Conservation (phyloP, 1,140 invertebrate genomes). For the Drosophila teissieri region DNA sequence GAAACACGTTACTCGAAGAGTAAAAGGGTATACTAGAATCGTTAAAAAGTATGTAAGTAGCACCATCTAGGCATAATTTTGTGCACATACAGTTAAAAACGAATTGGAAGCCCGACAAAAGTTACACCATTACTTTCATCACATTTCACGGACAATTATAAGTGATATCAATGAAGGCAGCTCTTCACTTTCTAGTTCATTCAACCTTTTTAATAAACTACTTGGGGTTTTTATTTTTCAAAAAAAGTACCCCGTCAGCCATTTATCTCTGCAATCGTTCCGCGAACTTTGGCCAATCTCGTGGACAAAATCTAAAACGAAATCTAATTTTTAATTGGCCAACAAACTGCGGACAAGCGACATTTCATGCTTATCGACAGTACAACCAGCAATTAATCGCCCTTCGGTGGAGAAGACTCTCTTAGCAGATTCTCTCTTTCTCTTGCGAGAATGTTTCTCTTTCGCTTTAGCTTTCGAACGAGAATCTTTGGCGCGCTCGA, state of each 20-base stretch:
- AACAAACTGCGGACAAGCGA: slow-evolving; percentile 40
- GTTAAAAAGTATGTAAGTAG: no score
- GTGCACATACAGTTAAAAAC: no score
- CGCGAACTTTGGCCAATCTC: neutral
- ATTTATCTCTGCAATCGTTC: slow-evolving; percentile 19
- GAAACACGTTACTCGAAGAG: no score
- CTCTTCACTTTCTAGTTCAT: neutral
- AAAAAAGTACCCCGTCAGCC: neutral
- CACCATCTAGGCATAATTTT: no score
- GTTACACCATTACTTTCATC: neutral
- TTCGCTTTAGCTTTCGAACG: slow-evolving; percentile 51
- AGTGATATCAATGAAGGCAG: neutral
- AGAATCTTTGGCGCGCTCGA: slow-evolving; percentile 55
- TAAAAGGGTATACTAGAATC: no score
- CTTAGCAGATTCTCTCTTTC: slow-evolving; percentile 56
- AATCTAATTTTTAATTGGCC: slow-evolving; percentile 57
- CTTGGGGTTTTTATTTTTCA: neutral
- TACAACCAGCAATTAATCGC: slow-evolving; percentile 40
- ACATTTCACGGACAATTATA: neutral
- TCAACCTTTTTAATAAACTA: neutral
- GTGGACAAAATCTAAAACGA: slow-evolving; percentile 28
- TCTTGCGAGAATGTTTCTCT: slow-evolving; percentile 45
- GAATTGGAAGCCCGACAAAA: no score
- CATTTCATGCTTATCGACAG: slow-evolving; percentile 50
- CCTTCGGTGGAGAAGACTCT: slow-evolving; percentile 15